Base-by-base conservation (phyloP, 92 coral and sea anemone species). In the Bergia sp. region DNA sequence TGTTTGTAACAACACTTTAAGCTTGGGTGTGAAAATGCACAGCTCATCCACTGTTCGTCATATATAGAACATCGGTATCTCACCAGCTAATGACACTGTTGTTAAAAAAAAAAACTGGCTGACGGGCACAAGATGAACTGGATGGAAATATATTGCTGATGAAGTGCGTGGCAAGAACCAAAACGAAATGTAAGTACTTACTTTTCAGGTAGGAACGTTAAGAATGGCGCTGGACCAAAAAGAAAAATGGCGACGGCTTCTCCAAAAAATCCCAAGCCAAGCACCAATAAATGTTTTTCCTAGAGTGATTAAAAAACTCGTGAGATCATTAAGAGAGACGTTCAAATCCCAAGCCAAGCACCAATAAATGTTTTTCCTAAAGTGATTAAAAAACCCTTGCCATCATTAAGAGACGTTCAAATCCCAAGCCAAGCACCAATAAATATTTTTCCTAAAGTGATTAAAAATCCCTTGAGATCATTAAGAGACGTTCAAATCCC, bases 221-320 rank as follows among this genome's bases (percentile, higher is more conserved):
- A 76, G 50, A 76, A 76, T 18, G 80, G 80, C 5, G 80, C 80
- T 76, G 80, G 80, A 7, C 80, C 80, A 5, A 76, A 13, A 18
- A 76, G 80, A 6, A 76, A 23, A n/a, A 76, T 41, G 37, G 18
- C 29, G 37, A 76, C 7, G 47, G 47, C 45, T 41, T 36, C 4
- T 76, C 43, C 47, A 42, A 44, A 13, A 44, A 16, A 15, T 4
- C 53, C 80, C 11, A 76, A 16, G 36, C 43, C 5, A 3, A 42
- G 49, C 0, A 76, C 0, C 47, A 18, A 36, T 0, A 76, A 3
- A 76, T 76, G 53, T 74, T 74, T 74, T 12, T 18, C n/a, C 78
- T 74, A 41, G 38, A 74, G 2, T 39, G 29, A 61, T 61, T 13
- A 61, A 1, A 23, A 61, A 61, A 61, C 1, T 29, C 29, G 18